These are phyloP conservation scores for Danionella dracula DNA, from an alignment of 2,797 vertebrate species.

Conservation along the genomic window DNA sequence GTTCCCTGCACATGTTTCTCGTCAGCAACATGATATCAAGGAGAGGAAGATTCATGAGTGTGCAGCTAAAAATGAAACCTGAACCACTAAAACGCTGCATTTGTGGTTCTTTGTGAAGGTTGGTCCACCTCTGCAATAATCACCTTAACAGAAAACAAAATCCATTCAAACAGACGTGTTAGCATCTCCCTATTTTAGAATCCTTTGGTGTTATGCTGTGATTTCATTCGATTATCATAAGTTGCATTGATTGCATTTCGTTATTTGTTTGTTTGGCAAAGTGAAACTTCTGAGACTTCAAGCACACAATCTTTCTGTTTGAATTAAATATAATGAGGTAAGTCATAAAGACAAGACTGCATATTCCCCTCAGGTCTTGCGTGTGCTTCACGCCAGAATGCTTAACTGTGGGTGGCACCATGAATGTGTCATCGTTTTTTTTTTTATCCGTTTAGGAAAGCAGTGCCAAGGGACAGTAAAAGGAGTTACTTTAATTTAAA, in stretches of 20 bases:
- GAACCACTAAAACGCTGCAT: background rate
- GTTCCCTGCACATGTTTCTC: background rate
- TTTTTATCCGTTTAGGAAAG: background rate
- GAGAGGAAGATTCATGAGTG: slow-evolving; percentile 4
- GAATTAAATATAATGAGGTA: background rate
- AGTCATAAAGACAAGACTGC: slow-evolving; percentile 3
- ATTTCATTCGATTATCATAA: too few relatives aligned
- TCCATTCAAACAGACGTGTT: background rate
- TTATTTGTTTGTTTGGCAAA: too few relatives aligned
- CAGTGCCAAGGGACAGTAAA: background rate
- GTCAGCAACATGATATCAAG: slow-evolving; percentile 16
- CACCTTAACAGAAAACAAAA: background rate
- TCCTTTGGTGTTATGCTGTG: too few relatives aligned
- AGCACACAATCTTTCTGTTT: background rate
- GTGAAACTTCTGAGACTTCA: too few relatives aligned
- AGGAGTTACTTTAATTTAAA: background rate
- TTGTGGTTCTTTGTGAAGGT: background rate
- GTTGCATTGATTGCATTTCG: background rate
- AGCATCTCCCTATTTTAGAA: background rate
- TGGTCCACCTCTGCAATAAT: background rate
- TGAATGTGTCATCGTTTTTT: slow-evolving; percentile 8
- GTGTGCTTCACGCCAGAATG: slow-evolving; percentile 11
- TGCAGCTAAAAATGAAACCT: slow-evolving; percentile 8
- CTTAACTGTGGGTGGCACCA: slow-evolving; percentile 14
- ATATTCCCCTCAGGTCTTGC: background rate